Base-by-base conservation (phyloP, 2,797 vertebrate species). In the Cossypha polioptera region DNA sequence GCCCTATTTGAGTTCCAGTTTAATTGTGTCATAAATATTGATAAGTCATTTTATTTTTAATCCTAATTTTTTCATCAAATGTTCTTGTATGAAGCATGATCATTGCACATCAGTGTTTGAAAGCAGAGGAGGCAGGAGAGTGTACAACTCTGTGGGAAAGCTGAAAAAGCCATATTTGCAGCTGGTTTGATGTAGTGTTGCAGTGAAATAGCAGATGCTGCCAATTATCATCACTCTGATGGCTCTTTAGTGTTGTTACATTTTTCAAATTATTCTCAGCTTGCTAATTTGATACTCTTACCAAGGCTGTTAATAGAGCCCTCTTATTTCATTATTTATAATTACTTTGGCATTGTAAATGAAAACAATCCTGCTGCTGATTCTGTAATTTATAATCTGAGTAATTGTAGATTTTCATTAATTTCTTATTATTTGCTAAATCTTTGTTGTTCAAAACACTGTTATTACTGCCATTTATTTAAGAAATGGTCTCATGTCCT, bases 291-390 rank as follows among this genome's bases (percentile, higher is more conserved):
- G 73, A 75, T 92, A 57, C 59, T 80, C 75, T 81, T 92, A 86
- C 36, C 62, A 84, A 73, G 71, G 36, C 62, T 90, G 40, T 86
- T 88, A 55, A 31, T 81, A 48, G 48, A 88, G 33, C 55, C 86
- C 54, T 86, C 63, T 65, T 68, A 72, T 51, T 95, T 90, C 55
- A 66, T 86, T 86, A 90, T 90, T 93, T 93, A 47, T 87, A 76
- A 95, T 93, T 88, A 77, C 50, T 88, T 66, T 91, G 80, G 55
- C 88, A 93, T 92, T 33, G 15, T 61, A 92, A 91, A 83, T 91
- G 42, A 90, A 92, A 94, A 68, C 53, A 91, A 31, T 86, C 28
- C 75, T 92, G n/a, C 38, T 93, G 54, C 0, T 83, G 61, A 86
- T 93, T 88, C 61, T 40, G 40, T 87, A 87, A 73, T 79, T 94